Base-by-base conservation (phyloP, 53 echinoderm and acorn worm species). In the Crossaster papposus region DNA sequence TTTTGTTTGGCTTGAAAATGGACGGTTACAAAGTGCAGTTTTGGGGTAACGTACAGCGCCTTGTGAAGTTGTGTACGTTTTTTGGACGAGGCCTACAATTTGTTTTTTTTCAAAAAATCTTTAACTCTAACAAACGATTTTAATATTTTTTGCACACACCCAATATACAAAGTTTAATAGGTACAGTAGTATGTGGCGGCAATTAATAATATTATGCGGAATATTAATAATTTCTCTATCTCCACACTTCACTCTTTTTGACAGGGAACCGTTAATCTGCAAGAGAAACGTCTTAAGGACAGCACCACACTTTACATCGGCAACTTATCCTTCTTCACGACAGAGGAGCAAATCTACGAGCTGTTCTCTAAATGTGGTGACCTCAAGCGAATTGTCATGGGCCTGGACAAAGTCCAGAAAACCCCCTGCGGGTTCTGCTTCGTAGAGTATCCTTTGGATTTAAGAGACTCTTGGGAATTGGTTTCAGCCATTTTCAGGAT, bases 401-500 rank as follows among this genome's bases (percentile, higher is more conserved):
- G 97, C 17, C 89, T 97, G 73, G 97, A 97, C 78, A 97, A 97
- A 74, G 37, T 90, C 28, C 94, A 89, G 85, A 95, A 94, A 89
- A 97, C 97, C 29, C 97, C 97, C 10, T 97, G 97, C 88, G 97
- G 97, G 10, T 97, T 97, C 87, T 97, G 97, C 88, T 97, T 97
- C 79, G 84, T 97, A 9, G 97, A 97, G 97, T 97, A 97, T 93
- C 95, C 93, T 89, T 91, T 73, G 18, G 44, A 58, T 20, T 0
- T 34, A 1, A 82, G 18, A 63, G 77, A 73, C 29, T 8, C 51
- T 20, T 7, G 28, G 52, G 6, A 70, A 72, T 17, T 72, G 18
- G 18, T 44, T 44, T 9, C 44, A 7, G 5, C 9, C 44, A n/a
- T n/a, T n/a, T n/a, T n/a, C n/a, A n/a, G n/a, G n/a, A n/a, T n/a